These are phyloP conservation scores for Corydoras sp. DNA, from an alignment of 2,113 vertebrate genomes.

Conservation along the genomic window DNA sequence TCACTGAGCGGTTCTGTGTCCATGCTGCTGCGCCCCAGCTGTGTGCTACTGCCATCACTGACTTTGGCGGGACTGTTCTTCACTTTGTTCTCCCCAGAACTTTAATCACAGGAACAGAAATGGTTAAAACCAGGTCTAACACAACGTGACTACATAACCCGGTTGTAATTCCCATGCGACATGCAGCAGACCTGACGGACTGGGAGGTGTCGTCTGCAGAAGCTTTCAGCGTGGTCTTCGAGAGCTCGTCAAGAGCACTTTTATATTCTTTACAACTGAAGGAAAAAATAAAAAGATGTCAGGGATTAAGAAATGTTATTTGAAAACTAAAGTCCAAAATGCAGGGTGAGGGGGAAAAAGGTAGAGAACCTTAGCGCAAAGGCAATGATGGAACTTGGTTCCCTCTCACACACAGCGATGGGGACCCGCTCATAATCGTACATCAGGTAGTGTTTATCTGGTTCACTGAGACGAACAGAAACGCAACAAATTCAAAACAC, in stretches of 20 bases:
- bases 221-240: slow-evolving; percentile 68
- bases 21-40: slow-evolving; percentile 58
- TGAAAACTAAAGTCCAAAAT: too few species aligned
- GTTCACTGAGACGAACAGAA: slow-evolving; percentile 70
- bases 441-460: slow-evolving; percentile 97
- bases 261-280: slow-evolving; percentile 94
- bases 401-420: slow-evolving; percentile 93
- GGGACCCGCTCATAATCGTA: slow-evolving; percentile 94
- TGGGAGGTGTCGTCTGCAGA: slow-evolving; percentile 73
- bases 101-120: slow-evolving; percentile 36
- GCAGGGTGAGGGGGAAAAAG: not conserved
- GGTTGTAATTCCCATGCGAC: too few species aligned
- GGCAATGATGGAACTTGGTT: slow-evolving; percentile 97
- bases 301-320: not conserved
- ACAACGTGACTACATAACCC: not conserved
- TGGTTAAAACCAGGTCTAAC: not conserved
- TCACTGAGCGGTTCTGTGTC: slow-evolving; percentile 78
- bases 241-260: slow-evolving; percentile 87
- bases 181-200: slow-evolving; percentile 53
- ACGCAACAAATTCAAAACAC: not conserved
- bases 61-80: slow-evolving; percentile 85
- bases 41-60: slow-evolving; percentile 64
- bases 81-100: slow-evolving; percentile 71
- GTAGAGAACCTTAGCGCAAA: slow-evolving; percentile 88
- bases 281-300: not conserved